Evolutionary conservation across 1,140 invertebrate species (phyloP).

Genomic region (Laodelphax striatellus): DNA sequence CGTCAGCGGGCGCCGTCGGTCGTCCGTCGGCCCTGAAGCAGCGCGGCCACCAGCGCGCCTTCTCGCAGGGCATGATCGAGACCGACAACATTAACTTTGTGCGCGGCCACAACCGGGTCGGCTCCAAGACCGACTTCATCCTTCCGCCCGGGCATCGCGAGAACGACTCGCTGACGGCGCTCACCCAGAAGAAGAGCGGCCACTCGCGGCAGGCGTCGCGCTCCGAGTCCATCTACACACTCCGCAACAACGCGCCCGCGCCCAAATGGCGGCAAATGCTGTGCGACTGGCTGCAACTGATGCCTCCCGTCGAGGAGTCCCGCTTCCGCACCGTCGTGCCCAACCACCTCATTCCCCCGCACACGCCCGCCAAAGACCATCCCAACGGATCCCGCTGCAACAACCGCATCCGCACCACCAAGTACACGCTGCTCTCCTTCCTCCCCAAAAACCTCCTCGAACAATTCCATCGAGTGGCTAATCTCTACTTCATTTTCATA

Average conservation of each 20-base stretch:
- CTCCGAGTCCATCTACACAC: slow-evolving; percentile 79
- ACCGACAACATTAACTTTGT: slow-evolving; percentile 27
- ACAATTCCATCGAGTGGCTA: slow-evolving; percentile 95
- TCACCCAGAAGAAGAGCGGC: slow-evolving; percentile 30
- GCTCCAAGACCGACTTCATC: slow-evolving; percentile 77
- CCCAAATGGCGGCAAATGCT: slow-evolving; percentile 53
- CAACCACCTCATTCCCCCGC: slow-evolving; percentile 65
- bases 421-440: slow-evolving; percentile 90
- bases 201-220: slow-evolving; percentile 49
- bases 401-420: slow-evolving; percentile 85
- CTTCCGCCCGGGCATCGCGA: slow-evolving; percentile 59
- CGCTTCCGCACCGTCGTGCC: slow-evolving; percentile 61
- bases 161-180: slow-evolving; percentile 30
- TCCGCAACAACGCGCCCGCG: slow-evolving; percentile 55
- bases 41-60: slow-evolving; percentile 66
- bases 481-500: slow-evolving; percentile 96
- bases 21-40: slow-evolving; percentile 53
- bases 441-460: slow-evolving; percentile 94
- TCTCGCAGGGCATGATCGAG: slow-evolving; percentile 46
- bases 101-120: slow-evolving; percentile 61
- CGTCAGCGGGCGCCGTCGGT: slow-evolving; percentile 29
- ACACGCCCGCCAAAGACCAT: slow-evolving; percentile 58
- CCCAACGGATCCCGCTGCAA: slow-evolving; percentile 63
- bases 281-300: slow-evolving; percentile 35
- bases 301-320: slow-evolving; percentile 42